phyloP scores from a whole-genome alignment of 1,140 invertebrate species.

The Archegozetes longisetosus region DNA sequence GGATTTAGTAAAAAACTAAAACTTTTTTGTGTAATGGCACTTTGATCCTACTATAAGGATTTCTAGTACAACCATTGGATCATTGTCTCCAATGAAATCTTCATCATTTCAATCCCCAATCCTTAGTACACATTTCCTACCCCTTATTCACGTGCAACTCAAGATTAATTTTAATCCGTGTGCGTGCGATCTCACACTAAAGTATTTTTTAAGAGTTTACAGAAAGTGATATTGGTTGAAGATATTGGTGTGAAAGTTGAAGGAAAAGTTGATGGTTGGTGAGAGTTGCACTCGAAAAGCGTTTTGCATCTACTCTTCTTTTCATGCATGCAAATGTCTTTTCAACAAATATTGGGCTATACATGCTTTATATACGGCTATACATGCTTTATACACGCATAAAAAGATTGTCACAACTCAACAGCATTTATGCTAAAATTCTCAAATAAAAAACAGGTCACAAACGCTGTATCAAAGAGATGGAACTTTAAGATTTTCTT shows the following conservation, averaged over 20 bases:
- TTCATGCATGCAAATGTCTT: not conserved
- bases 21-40: not conserved
- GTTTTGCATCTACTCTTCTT: not conserved
- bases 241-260: not conserved
- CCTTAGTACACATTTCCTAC: not conserved
- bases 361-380: too few relatives aligned
- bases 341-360: too few relatives aligned
- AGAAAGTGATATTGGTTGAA: not conserved
- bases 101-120: not conserved
- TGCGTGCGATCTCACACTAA: not conserved
- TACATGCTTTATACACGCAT: too few relatives aligned
- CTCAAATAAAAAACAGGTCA: too few relatives aligned
- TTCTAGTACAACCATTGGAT: not conserved
- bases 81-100: not conserved
- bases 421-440: too few relatives aligned
- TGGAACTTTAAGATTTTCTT: too few relatives aligned
- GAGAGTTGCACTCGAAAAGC: not conserved
- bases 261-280: not conserved
- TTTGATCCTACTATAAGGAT: not conserved
- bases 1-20: not conserved
- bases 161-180: not conserved
- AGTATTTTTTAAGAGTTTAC: not conserved
- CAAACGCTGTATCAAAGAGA: too few relatives aligned
- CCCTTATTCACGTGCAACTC: not conserved
- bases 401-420: too few relatives aligned